A percentile compares a stretch with the other conserved stretches of the same genome.
Evolutionary conservation across 2,113 vertebrate species (phyloP).

Genomic region (Corythornis vintsioides): DNA sequence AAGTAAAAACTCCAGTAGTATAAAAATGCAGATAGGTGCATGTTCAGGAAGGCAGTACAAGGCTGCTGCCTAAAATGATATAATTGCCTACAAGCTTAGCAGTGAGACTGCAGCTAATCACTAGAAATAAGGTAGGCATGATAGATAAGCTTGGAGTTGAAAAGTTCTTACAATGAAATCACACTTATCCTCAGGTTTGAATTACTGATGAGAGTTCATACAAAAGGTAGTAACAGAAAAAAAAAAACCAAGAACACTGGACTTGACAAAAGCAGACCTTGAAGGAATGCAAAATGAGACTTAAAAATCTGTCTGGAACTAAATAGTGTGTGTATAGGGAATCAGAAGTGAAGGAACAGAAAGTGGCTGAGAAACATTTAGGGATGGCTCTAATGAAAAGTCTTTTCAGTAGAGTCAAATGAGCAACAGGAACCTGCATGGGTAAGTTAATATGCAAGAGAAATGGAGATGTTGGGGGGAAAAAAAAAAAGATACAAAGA

Average conservation of each 20-base stretch:
- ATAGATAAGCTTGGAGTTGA: constrained; percentile 66
- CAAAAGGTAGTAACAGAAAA: not conserved
- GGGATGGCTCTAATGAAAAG: not conserved
- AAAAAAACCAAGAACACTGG: not conserved
- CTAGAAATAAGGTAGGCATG: constrained; percentile 58
- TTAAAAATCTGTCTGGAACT: constrained; percentile 47
- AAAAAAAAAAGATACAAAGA: not conserved
- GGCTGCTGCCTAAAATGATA: constrained; percentile 13
- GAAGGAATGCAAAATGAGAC: constrained; percentile 62
- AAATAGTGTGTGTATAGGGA: not conserved
- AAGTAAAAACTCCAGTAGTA: not conserved
- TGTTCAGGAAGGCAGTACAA: constrained; percentile 42
- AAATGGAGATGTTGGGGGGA: not conserved
- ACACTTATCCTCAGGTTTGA: constrained; percentile 58
- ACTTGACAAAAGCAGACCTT: constrained; percentile 20
- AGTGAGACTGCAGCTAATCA: constrained; percentile 68
- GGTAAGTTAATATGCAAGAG: not conserved
- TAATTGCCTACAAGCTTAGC: constrained; percentile 60
- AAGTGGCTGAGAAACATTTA: not conserved
- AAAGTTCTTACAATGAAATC: constrained; percentile 61
- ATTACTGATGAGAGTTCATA: constrained; percentile 63
- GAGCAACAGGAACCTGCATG: not conserved
- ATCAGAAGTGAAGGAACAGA: not conserved
- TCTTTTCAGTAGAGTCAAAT: constrained; percentile 31
- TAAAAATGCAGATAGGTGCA: constrained; percentile 7